Evolutionary conservation across 23 tunicate species (phyloP).

Genomic region (Trididemnum nubilum): DNA sequence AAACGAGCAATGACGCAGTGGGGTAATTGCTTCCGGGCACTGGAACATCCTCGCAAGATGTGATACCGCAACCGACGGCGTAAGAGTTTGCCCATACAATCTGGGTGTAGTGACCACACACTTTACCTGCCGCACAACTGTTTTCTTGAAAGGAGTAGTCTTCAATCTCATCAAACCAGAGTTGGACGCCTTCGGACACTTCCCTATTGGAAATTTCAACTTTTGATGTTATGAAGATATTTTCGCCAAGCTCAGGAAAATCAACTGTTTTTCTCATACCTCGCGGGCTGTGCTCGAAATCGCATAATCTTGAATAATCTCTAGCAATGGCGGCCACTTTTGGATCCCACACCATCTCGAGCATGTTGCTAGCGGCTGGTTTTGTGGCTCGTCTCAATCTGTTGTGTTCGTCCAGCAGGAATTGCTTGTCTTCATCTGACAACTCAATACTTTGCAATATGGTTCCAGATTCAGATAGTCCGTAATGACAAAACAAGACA

Average conservation of each 20-base stretch:
- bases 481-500: neutral
- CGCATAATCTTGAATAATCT: neutral
- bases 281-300: neutral
- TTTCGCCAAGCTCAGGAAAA: neutral
- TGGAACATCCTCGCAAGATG: neutral
- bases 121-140: neutral
- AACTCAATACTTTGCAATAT: neutral
- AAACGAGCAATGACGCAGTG: neutral
- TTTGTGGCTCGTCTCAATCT: neutral
- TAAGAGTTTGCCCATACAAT: constrained; percentile 23
- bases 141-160: neutral
- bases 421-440: neutral
- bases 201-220: neutral
- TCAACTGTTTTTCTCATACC: neutral
- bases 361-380: constrained; percentile 6
- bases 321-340: neutral
- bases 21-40: neutral
- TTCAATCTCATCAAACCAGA: constrained; percentile 3
- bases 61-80: constrained; percentile 16
- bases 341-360: constrained; percentile 2
- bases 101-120: constrained; percentile 25
- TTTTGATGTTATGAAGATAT: neutral
- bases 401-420: neutral
- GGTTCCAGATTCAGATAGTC: neutral
- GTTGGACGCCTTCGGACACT: neutral